A percentile compares a stretch with the other conserved stretches of the same genome.
These are phyloP conservation scores for Leistus spinibarbis DNA, from an alignment of 2,888 invertebrate genomes.

Conservation along the genomic window DNA sequence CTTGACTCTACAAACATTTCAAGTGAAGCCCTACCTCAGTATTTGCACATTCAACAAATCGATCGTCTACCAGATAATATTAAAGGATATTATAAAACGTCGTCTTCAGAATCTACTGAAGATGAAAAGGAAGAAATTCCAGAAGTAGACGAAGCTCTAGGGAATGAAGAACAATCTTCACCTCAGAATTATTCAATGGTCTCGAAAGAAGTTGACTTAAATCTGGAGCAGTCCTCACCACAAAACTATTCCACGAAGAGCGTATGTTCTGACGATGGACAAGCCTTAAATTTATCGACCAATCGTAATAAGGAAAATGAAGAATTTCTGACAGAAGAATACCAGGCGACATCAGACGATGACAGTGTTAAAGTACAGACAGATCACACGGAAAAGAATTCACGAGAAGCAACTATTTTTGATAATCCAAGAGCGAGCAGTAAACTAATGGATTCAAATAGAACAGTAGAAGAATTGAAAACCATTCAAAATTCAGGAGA, in stretches of 20 bases:
- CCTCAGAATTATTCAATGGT: not conserved
- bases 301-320: constrained; percentile 24
- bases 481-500: not conserved
- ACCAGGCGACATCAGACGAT: constrained; percentile 19
- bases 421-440: not conserved
- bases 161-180: not conserved
- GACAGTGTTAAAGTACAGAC: not conserved
- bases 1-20: constrained; percentile 25
- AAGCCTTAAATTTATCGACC: constrained; percentile 18
- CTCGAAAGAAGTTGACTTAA: not conserved
- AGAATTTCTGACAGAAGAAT: constrained; percentile 19
- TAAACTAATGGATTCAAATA: not conserved
- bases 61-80: constrained; percentile 30
- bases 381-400: not conserved
- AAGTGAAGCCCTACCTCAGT: constrained; percentile 24
- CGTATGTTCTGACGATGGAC: not conserved
- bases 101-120: not conserved
- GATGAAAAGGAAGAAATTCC: not conserved
- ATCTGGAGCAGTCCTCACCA: not conserved
- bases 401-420: not conserved
- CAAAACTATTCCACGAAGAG: not conserved
- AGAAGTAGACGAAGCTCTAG: not conserved
- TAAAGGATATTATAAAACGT: constrained; percentile 23
- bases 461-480: not conserved
- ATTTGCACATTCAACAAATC: constrained; percentile 19